A percentile compares a stretch with the other conserved stretches of the same genome.
These are phyloP conservation scores for Acrocera orbiculus DNA, from an alignment of 2,888 invertebrate species.

Conservation along the genomic window DNA sequence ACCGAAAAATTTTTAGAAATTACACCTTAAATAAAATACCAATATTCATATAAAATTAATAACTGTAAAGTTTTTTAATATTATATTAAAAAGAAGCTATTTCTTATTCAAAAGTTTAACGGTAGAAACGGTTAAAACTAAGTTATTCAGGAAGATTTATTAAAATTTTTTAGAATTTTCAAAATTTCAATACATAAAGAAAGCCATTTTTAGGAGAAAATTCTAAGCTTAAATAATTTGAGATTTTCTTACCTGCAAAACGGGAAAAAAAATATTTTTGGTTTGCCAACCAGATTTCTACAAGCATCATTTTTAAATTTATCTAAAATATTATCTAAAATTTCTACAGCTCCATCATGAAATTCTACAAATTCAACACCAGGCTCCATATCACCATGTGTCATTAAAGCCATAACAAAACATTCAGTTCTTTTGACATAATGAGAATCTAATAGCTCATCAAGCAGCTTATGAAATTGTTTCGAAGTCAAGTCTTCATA, in stretches of 20 bases:
- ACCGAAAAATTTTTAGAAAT: no score
- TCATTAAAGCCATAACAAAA: constrained; percentile 46
- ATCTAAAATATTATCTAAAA: constrained; percentile 37
- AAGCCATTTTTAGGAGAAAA: constrained; percentile 1
- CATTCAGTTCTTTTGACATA: constrained; percentile 37
- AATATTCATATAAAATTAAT: no score
- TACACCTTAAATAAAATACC: no score
- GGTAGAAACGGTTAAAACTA: constrained; percentile 1
- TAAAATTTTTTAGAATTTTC: no score
- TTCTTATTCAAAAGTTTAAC: no score
- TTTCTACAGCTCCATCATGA: constrained; percentile 35
- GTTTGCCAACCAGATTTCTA: constrained; percentile 37
- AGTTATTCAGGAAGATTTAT: no score
- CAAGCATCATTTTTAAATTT: constrained; percentile 40
- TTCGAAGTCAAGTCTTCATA: constrained; percentile 20
- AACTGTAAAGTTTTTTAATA: no score
- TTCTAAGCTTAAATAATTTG: constrained; percentile 1
- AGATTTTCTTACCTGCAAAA: constrained; percentile 36
- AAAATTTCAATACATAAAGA: no score
- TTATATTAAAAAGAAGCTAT: no score
- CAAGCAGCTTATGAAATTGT: constrained; percentile 31
- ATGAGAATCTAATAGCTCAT: constrained; percentile 29
- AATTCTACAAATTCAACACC: constrained; percentile 40
- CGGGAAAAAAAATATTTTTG: constrained; percentile 58
- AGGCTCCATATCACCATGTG: constrained; percentile 40